Evolutionary conservation across 2,888 invertebrate species (phyloP).

Genomic region (Bugulina stolonifera): DNA sequence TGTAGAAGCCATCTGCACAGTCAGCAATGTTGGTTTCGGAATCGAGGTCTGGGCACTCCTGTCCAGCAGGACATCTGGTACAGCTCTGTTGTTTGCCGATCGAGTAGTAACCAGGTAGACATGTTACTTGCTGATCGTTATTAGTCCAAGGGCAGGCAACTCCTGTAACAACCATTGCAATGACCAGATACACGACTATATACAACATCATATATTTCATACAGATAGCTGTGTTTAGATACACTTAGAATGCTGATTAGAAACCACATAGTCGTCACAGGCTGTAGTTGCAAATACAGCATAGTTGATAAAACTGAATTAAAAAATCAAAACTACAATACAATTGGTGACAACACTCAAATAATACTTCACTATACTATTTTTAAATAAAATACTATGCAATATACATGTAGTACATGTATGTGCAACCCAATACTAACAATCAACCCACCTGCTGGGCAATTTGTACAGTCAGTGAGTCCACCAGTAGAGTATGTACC

Average conservation of each 20-base stretch:
- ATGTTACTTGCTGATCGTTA: slow-evolving; percentile 29
- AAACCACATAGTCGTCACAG: too few relatives aligned
- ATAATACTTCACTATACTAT: too few relatives aligned
- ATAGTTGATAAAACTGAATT: too few relatives aligned
- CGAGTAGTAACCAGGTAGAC: slow-evolving; percentile 36
- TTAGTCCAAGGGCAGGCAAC: slow-evolving; percentile 23
- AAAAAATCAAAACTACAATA: too few relatives aligned
- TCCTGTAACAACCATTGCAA: too few relatives aligned
- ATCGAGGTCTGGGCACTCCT: slow-evolving; percentile 38
- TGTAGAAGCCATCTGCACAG: slow-evolving; percentile 35
- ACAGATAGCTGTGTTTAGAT: too few relatives aligned
- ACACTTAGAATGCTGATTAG: too few relatives aligned
- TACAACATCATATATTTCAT: too few relatives aligned
- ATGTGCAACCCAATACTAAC: slow-evolving; percentile 28
- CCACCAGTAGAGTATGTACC: slow-evolving; percentile 39
- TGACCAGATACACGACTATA: too few relatives aligned
- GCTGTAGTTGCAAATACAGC: too few relatives aligned
- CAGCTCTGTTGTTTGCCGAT: slow-evolving; percentile 27
- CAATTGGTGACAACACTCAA: too few relatives aligned
- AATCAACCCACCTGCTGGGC: slow-evolving; percentile 41
- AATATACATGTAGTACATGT: neutral
- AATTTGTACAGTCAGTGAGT: slow-evolving; percentile 38
- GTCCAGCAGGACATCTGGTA: slow-evolving; percentile 28
- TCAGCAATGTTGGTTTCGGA: slow-evolving; percentile 30
- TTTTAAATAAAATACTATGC: neutral